phyloP scores from a whole-genome alignment of 2,797 vertebrate genomes.

The Pseudochromis fuscus region DNA sequence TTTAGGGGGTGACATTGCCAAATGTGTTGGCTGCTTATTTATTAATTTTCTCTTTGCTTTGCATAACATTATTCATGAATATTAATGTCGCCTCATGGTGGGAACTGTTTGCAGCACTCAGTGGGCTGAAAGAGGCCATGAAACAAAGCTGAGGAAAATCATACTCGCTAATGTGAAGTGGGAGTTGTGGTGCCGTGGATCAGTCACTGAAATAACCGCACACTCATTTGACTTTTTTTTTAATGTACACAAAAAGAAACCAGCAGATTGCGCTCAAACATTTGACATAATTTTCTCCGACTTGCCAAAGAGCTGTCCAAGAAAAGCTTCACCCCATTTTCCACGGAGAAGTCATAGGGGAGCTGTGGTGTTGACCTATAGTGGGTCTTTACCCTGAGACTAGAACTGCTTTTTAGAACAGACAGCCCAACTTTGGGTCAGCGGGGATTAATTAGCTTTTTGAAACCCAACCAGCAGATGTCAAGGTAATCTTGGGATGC shows the following conservation, averaged over 20 bases:
- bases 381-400: conserved; percentile 70
- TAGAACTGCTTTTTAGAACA: conserved; percentile 74
- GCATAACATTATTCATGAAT: conserved; percentile 73
- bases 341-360: conserved; percentile 49
- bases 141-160: conserved; percentile 57
- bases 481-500: conserved; percentile 85
- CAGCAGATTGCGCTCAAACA: conserved; percentile 26
- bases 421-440: conserved; percentile 82
- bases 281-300: conserved; percentile 29
- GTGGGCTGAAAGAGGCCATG: conserved; percentile 53
- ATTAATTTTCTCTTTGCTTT: conserved; percentile 61
- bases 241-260: neutral
- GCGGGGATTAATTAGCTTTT: conserved; percentile 88
- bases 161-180: conserved; percentile 47
- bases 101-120: conserved; percentile 67
- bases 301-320: conserved; percentile 44
- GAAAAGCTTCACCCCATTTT: conserved; percentile 40
- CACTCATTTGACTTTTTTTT: neutral
- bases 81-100: conserved; percentile 71
- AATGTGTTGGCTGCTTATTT: conserved; percentile 73
- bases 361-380: conserved; percentile 66
- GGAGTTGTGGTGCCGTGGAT: conserved; percentile 44
- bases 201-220: conserved; percentile 38
- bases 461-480: conserved; percentile 83
- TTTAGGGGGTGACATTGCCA: conserved; percentile 72